phyloP scores from a whole-genome alignment of 1,140 invertebrate species.

The Myzus persicae region DNA sequence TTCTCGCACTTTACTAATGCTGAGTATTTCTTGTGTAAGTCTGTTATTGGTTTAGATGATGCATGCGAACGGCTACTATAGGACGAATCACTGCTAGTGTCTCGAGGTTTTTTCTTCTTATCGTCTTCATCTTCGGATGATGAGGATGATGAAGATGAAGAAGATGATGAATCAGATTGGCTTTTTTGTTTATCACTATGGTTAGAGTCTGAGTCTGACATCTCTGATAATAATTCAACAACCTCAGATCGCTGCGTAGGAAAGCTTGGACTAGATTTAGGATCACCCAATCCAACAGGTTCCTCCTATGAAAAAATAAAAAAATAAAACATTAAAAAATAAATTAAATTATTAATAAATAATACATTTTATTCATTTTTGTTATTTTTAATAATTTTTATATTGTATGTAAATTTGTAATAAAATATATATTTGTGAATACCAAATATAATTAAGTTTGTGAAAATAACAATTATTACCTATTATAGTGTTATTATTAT shows the following conservation, averaged over 20 bases:
- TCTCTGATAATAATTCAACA: conserved; percentile 39
- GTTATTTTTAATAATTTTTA: no score
- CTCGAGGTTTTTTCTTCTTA: conserved; percentile 38
- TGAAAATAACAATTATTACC: background rate
- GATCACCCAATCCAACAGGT: conserved; percentile 28
- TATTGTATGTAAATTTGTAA: background rate
- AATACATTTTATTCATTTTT: background rate
- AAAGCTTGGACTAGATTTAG: conserved; percentile 42
- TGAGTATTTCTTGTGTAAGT: conserved; percentile 52
- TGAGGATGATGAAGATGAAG: conserved; percentile 30
- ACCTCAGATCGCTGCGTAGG: conserved; percentile 10
- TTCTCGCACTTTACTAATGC: conserved; percentile 27
- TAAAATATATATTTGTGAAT: background rate
- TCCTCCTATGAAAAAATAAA: conserved; percentile 50
- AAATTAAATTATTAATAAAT: no score
- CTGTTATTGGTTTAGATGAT: conserved; percentile 39
- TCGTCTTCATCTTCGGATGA: conserved; percentile 44
- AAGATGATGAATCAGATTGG: conserved; percentile 24
- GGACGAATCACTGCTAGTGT: conserved; percentile 47
- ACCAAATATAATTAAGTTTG: background rate
- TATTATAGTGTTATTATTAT: background rate
- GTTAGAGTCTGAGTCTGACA: conserved; percentile 50
- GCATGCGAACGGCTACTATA: conserved; percentile 30
- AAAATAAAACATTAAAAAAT: no score
- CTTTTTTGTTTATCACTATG: conserved; percentile 42